Evolutionary conservation across 2,888 invertebrate genomes (phyloP), one percentile per base, ranked within the genome.

Genomic region (Ormyrus pomaceus): DNA sequence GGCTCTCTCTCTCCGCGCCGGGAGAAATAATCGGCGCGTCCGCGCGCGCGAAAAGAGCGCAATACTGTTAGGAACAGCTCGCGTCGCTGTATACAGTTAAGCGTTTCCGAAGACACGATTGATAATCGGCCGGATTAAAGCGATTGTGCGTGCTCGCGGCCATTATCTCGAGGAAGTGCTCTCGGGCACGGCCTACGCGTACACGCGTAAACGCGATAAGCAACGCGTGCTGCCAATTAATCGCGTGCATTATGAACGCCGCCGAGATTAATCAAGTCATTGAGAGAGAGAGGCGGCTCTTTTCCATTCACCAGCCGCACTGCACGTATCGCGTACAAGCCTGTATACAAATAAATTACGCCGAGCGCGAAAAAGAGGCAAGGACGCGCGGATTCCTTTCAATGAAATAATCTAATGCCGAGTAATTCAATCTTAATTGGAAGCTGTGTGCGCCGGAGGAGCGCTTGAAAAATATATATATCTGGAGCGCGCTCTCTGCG

Each of bases 211-310:
- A 64, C 64, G 69, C 62, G 80, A 77, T 73, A 80, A 77, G 80
- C 48, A 85, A 87, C 87, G 87, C 87, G 89, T 87, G 87, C 88
- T 87, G 87, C 88, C 88, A 89, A 89, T 89, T 89, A 88, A 89
- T 89, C 86, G 86, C 83, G 73, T 48, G 73, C 74, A 77, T 77
- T 77, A 77, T 76, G 73, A 72, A 59, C 74, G 70, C 76, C 82
- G 74, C 75, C 81, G 74, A 86, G 86, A 88, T 89, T 88, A 88
- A 89, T 89, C 88, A 88, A 89, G 77, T 46, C 80, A 80, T 80
- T 80, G 80, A 73, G 62, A 2, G 46, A 48, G 58, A 45, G 9
- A 19, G 34, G 50, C 50, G 48, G 13, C 58, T 66, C 68, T 46
- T 69, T 69, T 50, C 69, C 69, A 56, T 70, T 69, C 55, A 13